Evolutionary conservation across 2,888 invertebrate species (phyloP).

Genomic region (Crepidodera aurea): DNA sequence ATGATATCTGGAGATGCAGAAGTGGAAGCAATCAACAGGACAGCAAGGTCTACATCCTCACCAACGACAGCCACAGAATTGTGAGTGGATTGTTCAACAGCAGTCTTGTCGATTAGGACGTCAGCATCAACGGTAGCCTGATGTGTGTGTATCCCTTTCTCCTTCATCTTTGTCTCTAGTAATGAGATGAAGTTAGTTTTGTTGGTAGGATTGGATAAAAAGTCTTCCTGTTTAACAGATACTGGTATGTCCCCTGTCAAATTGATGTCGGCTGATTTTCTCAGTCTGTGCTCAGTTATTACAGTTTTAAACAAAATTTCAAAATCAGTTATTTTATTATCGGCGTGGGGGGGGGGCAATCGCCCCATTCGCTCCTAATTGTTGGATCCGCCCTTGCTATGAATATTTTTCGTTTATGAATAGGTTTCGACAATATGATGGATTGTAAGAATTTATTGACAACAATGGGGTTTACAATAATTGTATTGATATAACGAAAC

Average conservation of each 20-base stretch:
- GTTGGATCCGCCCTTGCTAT: too few species aligned
- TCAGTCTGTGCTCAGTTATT: too few species aligned
- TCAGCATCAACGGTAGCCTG: neutral
- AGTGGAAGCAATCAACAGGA: neutral
- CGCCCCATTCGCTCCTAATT: too few species aligned
- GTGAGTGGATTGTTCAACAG: conserved; percentile 2
- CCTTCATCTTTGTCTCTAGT: neutral
- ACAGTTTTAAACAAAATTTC: too few species aligned
- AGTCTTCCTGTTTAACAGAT: neutral
- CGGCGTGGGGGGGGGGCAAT: too few species aligned
- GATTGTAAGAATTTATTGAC: too few species aligned
- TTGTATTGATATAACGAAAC: too few species aligned
- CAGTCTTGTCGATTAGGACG: neutral
- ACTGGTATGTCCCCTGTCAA: neutral
- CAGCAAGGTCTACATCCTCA: neutral
- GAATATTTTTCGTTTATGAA: too few species aligned
- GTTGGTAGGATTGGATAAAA: neutral
- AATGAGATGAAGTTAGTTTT: neutral
- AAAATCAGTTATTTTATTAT: too few species aligned
- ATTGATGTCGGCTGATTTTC: neutral
- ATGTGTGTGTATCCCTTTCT: neutral
- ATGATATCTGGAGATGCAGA: neutral
- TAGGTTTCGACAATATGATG: too few species aligned
- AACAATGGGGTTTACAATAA: too few species aligned
- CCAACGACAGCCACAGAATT: neutral